These are phyloP conservation scores for Penaeus chinensis DNA, from an alignment of 1,140 invertebrate species.

Conservation along the genomic window DNA sequence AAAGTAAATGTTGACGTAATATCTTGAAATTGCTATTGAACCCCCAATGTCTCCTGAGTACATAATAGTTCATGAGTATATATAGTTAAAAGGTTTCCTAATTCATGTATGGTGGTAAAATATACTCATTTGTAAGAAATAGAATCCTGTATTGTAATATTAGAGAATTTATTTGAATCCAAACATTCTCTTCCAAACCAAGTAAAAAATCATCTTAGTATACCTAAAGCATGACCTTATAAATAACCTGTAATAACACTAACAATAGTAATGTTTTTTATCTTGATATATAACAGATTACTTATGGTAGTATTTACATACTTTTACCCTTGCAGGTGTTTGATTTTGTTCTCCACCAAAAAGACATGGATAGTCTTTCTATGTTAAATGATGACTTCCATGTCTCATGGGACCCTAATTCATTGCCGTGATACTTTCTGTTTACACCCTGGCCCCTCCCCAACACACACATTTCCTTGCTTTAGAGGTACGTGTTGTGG, in stretches of 20 bases:
- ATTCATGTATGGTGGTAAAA: too few species aligned
- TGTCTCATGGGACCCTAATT: conserved; percentile 50
- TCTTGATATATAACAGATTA: too few species aligned
- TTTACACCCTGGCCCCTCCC: background rate
- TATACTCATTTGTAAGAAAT: too few species aligned
- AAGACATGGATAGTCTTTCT: conserved; percentile 40
- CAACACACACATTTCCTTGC: background rate
- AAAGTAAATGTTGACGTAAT: too few species aligned
- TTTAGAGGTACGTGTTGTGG: conserved; percentile 22
- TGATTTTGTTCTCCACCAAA: conserved; percentile 51
- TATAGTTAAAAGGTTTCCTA: too few species aligned
- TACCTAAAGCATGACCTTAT: background rate
- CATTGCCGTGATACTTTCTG: conserved; percentile 23
- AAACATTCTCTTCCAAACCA: too few species aligned
- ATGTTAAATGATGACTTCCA: conserved; percentile 37
- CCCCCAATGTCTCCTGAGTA: too few species aligned
- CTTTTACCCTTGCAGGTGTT: conserved; percentile 52
- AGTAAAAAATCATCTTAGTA: too few species aligned
- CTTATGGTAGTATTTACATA: conserved; percentile 17
- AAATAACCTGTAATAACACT: background rate
- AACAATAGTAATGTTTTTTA: background rate
- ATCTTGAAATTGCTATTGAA: too few species aligned
- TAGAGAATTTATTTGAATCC: too few species aligned
- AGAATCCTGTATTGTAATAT: too few species aligned
- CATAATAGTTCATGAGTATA: too few species aligned